Evolutionary conservation across 2,113 vertebrate species (phyloP), one percentile per base, ranked within the genome.

Genomic region (Pteropus alecto): DNA sequence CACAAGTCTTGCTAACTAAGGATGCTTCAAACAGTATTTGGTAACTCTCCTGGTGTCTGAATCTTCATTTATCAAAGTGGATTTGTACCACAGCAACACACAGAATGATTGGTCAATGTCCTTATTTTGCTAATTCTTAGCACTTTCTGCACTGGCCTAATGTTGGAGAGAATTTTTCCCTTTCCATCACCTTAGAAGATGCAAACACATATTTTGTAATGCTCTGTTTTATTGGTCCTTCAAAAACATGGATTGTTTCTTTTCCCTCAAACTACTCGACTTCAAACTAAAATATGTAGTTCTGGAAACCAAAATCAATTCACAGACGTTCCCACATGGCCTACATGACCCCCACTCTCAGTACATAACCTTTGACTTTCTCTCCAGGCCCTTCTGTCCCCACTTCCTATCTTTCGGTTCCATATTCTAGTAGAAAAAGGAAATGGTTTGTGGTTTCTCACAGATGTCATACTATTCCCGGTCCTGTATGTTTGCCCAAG

Each of bases 101-200:
- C 95, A 97, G 77, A 98, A 81, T 60, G 43, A 97, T 95, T 97
- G 98, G 98, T 98, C 98, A 98, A 87, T 96, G 97, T 95, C 97
- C 98, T 97, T 90, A 92, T 92, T 96, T 74, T 96, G 88, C 56
- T 76, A 77, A 89, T 77, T 91, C 77, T 92, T 77, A 93, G 88
- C 61, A 91, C 43, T 96, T 96, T 95, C 54, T 60, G 26, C 38
- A n/a, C 74, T 35, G 24, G 73, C 48, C 85, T 94, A 56, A 43
- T 30, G 58, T 68, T 90, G 79, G 54, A 65, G 38, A 84, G 85
- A 73, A 41, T 51, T 70, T 74, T 60, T 43, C 82, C 54, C 46
- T 88, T 84, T 90, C 58, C 24, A 61, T 92, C 73, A 74, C 21
- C 82, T 70, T 68, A 85, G 56, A 93, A 92, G 78, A 71, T 58